Percentiles rank a stretch among this genome's conserved stretches.
Conservation (phyloP, 2,888 invertebrate genomes). For the Helobdella robusta region DNA sequence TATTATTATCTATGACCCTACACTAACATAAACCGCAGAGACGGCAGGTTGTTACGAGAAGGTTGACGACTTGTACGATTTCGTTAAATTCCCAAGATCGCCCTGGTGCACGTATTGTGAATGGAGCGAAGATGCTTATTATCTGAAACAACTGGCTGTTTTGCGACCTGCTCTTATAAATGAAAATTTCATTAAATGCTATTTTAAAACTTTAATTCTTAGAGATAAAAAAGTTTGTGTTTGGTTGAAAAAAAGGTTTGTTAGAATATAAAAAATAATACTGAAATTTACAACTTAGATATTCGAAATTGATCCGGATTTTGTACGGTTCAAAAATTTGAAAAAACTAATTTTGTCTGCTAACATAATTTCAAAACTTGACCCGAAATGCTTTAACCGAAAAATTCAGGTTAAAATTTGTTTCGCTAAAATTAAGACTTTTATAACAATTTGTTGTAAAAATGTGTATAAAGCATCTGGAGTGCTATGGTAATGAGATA, state of each 20-base stretch:
- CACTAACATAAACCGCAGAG: no score
- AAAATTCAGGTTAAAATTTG: constrained; percentile 1
- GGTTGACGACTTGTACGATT: constrained; percentile 1
- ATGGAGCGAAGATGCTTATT: neutral
- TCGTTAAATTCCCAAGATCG: neutral
- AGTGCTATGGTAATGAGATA: constrained; percentile 1
- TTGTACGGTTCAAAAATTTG: neutral
- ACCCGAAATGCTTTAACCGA: neutral
- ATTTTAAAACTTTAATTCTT: constrained; percentile 5
- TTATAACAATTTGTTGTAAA: neutral
- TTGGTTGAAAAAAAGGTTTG: neutral
- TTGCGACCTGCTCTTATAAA: neutral
- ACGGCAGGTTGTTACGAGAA: neutral
- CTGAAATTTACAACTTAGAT: neutral
- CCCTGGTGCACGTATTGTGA: neutral
- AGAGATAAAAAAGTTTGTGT: neutral
- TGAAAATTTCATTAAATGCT: neutral
- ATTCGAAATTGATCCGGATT: neutral
- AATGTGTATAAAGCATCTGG: neutral
- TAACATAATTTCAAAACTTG: neutral
- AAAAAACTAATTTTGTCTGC: neutral
- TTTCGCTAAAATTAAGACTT: no score
- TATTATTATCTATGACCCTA: no score
- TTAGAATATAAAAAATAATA: neutral
- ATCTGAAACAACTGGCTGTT: constrained; percentile 10